phyloP scores from a whole-genome alignment of 2,113 vertebrate genomes.

The Anhinga rufa region DNA sequence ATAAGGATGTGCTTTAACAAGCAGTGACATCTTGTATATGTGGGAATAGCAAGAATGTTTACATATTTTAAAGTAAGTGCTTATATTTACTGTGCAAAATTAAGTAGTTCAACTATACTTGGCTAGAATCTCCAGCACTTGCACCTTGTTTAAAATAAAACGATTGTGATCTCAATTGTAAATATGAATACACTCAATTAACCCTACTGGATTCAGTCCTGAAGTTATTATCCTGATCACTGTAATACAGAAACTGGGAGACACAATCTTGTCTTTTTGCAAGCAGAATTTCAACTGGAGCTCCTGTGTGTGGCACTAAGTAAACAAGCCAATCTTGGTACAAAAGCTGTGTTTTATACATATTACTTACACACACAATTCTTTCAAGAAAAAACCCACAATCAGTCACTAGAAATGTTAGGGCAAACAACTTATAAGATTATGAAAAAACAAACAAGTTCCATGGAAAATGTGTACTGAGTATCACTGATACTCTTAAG shows the following conservation, averaged over 20 bases:
- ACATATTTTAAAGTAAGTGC: not conserved
- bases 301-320: not conserved
- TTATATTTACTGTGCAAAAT: not conserved
- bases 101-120: not conserved
- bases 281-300: not conserved
- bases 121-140: not conserved
- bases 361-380: not conserved
- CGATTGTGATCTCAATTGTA: not conserved
- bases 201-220: not conserved
- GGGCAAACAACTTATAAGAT: not conserved
- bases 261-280: not conserved
- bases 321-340: not conserved
- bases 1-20: not conserved
- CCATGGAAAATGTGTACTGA: not conserved
- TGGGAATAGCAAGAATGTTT: not conserved
- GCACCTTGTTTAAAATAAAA: not conserved
- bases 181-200: not conserved
- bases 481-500: not conserved
- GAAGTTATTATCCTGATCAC: not conserved
- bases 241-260: not conserved
- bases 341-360: not conserved
- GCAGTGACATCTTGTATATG: not conserved
- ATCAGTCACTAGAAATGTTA: not conserved
- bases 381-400: not conserved
- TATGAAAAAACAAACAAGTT: not conserved